Evolutionary conservation across 1,140 invertebrate species (phyloP).

Genomic region (Drosophila kepulauana): DNA sequence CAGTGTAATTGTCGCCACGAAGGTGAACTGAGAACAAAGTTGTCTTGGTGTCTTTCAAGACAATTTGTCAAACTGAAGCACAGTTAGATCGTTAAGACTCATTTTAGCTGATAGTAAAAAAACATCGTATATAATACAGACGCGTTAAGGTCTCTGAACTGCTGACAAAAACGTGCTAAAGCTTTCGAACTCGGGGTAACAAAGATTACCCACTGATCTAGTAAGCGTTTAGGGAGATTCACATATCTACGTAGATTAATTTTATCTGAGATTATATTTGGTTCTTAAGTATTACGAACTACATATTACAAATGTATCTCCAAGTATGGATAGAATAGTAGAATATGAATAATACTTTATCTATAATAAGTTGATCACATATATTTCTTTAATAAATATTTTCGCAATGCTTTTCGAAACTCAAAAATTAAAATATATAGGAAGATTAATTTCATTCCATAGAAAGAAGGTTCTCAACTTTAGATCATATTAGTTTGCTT

Average conservation of each 20-base stretch:
- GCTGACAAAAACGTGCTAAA: background rate
- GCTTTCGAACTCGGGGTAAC: background rate
- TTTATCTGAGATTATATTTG: background rate
- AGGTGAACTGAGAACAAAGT: constrained; percentile 19
- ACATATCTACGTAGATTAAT: background rate
- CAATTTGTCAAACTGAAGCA: constrained; percentile 24
- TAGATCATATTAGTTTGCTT: too few species aligned
- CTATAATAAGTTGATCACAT: too few species aligned
- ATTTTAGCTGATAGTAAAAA: constrained; percentile 12
- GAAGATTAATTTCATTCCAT: too few species aligned
- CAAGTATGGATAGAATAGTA: too few species aligned
- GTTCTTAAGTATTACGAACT: too few species aligned
- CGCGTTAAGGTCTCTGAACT: background rate
- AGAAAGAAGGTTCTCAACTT: too few species aligned
- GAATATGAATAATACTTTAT: too few species aligned
- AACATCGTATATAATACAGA: background rate
- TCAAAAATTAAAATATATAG: too few species aligned
- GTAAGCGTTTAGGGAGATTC: background rate
- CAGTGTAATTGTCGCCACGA: constrained; percentile 37
- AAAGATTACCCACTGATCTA: background rate
- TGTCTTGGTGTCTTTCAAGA: constrained; percentile 23
- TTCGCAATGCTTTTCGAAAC: too few species aligned
- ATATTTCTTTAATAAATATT: too few species aligned
- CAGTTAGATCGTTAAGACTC: constrained; percentile 26
- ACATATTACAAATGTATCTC: too few species aligned